phyloP scores from a whole-genome alignment of 1,140 invertebrate species.

The Eubasilissa regina region DNA sequence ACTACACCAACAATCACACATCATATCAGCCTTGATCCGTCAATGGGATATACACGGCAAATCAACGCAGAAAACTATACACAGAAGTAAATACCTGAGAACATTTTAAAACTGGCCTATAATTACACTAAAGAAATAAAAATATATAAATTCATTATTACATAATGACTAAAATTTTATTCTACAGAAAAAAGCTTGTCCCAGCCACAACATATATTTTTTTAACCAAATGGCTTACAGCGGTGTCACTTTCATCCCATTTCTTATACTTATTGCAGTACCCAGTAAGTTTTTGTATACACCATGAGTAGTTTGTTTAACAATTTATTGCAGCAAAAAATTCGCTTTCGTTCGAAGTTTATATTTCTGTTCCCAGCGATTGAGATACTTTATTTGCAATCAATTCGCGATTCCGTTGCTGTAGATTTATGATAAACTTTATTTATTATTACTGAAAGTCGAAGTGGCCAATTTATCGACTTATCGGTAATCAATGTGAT shows the following conservation, averaged over 20 bases:
- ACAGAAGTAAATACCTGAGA: too few species aligned
- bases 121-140: too few species aligned
- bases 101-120: too few species aligned
- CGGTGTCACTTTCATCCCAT: constrained; percentile 13
- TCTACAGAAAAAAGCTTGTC: neutral
- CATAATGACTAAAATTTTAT: too few species aligned
- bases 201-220: neutral
- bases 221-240: neutral
- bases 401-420: neutral
- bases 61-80: too few species aligned
- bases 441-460: neutral
- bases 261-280: constrained; percentile 15
- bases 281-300: neutral
- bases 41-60: too few species aligned
- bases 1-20: too few species aligned
- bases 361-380: neutral
- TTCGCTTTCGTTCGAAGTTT: neutral
- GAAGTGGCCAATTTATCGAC: too few species aligned
- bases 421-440: neutral
- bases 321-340: constrained; percentile 23
- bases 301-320: constrained; percentile 15
- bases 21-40: too few species aligned
- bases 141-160: too few species aligned
- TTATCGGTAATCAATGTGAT: too few species aligned
- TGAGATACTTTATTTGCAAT: constrained; percentile 4